A percentile compares a stretch with the other conserved stretches of the same genome.
Evolutionary conservation across 2,113 vertebrate species (phyloP).

Genomic region (Ascaphus truei): DNA sequence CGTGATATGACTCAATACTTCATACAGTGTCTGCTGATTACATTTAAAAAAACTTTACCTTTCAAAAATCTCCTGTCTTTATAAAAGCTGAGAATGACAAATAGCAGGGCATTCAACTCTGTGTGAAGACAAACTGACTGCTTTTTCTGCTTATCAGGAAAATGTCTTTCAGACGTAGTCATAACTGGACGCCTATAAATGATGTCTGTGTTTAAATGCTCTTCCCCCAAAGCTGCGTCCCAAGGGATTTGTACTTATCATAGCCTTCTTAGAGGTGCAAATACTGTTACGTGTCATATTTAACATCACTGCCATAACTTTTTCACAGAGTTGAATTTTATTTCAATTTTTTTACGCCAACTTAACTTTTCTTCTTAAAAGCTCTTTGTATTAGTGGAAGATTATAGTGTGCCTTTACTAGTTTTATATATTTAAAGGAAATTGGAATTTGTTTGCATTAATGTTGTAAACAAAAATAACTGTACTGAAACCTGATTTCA

Average conservation of each 20-base stretch:
- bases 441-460: too few species aligned
- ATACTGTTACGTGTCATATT: slow-evolving; percentile 72
- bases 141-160: slow-evolving; percentile 79
- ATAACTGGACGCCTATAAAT: slow-evolving; percentile 81
- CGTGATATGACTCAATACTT: slow-evolving; percentile 50
- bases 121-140: slow-evolving; percentile 72
- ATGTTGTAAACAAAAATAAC: too few species aligned
- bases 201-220: slow-evolving; percentile 66
- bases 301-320: slow-evolving; percentile 62
- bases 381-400: neutral
- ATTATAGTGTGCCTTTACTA: too few species aligned
- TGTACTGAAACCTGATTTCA: too few species aligned
- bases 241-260: slow-evolving; percentile 74
- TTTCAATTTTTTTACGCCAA: slow-evolving; percentile 56
- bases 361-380: slow-evolving; percentile 50
- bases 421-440: too few species aligned
- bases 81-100: slow-evolving; percentile 69
- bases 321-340: slow-evolving; percentile 64
- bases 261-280: slow-evolving; percentile 67
- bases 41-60: slow-evolving; percentile 62
- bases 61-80: slow-evolving; percentile 68
- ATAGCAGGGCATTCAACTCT: slow-evolving; percentile 82
- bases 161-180: slow-evolving; percentile 77
- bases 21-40: slow-evolving; percentile 49
- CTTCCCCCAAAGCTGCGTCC: slow-evolving; percentile 70